Evolutionary conservation across 1,140 invertebrate genomes (phyloP), one percentile per base, ranked within the genome.

Genomic region (Pachypeltis micranthus): DNA sequence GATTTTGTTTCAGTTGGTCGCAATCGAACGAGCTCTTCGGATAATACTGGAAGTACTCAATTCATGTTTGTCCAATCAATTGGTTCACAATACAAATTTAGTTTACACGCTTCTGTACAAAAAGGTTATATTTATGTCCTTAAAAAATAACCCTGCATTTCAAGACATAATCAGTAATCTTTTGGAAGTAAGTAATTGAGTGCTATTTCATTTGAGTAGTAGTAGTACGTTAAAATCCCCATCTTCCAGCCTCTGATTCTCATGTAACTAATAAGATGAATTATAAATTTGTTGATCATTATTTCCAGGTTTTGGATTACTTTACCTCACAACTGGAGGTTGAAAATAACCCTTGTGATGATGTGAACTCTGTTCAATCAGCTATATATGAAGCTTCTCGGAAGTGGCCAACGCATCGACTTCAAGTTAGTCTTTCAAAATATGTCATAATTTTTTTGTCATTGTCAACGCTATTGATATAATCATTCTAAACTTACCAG

Each of bases 1-100:
- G 14, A 1, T 59, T 57, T 25, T 65, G 23, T 62, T 65, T 59
- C 55, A 99, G 76, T 80, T 98, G 66, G 84, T 82, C 29, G 93
- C 96, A n/a, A 78, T 98, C 24, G 95, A 99, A 77, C 96, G 99
- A 78, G 94, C 98, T 1, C 78, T 99, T 25, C 78, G 93, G 27
- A 96, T 98, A 91, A 84, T 98, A 0, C 74, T 98, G 61, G 95
- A 98, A 79, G 97, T 98, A 54, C 82, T 98, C 54, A 98, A 98
- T 76, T 96, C 93, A 25, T 90, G 88, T 71, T 78, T 98, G 47
- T 85, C 87, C 0, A 84, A 90, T 74, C 91, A 95, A 69, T 77
- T 99, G 29, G 79, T 84, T 2, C 84, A 91, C 71, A 99, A 99
- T 78, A 84, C 91, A 4, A 93, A 99, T 78, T 80, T 99, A 64